phyloP scores from a whole-genome alignment of 2,888 invertebrate genomes.

The Ceriagrion tenellum region DNA sequence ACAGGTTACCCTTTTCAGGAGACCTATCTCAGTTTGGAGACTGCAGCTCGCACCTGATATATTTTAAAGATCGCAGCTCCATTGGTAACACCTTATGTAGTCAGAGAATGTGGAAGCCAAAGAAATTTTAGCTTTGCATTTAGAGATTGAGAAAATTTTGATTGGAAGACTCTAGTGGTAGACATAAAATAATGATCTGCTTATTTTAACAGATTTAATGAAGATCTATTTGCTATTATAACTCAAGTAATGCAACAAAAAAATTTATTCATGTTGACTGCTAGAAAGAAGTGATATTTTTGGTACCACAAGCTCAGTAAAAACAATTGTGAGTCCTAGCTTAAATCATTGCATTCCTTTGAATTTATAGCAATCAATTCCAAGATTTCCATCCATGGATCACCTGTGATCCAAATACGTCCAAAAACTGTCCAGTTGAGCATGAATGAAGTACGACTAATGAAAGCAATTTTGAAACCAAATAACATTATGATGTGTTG shows the following conservation, averaged over 20 bases:
- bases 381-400: conserved; percentile 65
- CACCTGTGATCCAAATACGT: conserved; percentile 53
- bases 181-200: conserved; percentile 57
- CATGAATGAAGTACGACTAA: conserved; percentile 50
- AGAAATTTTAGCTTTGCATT: conserved; percentile 49
- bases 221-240: conserved; percentile 66
- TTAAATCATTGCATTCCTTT: conserved; percentile 59
- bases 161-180: conserved; percentile 8
- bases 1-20: conserved; percentile 86
- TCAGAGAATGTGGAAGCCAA: conserved; percentile 49
- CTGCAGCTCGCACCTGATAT: conserved; percentile 80
- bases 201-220: conserved; percentile 61
- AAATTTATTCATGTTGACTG: conserved; percentile 66
- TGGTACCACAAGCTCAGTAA: conserved; percentile 65
- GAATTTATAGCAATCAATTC: conserved; percentile 56
- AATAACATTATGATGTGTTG: conserved; percentile 43
- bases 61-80: conserved; percentile 70
- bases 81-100: conserved; percentile 46
- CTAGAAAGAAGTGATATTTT: conserved; percentile 66
- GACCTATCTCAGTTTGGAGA: conserved; percentile 90
- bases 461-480: conserved; percentile 41
- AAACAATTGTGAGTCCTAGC: conserved; percentile 61
- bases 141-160: neutral
- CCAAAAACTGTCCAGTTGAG: conserved; percentile 60
- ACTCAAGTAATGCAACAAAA: conserved; percentile 55